Base-by-base conservation (phyloP, 2,113 vertebrate genomes). In the Serilophus lunatus region DNA sequence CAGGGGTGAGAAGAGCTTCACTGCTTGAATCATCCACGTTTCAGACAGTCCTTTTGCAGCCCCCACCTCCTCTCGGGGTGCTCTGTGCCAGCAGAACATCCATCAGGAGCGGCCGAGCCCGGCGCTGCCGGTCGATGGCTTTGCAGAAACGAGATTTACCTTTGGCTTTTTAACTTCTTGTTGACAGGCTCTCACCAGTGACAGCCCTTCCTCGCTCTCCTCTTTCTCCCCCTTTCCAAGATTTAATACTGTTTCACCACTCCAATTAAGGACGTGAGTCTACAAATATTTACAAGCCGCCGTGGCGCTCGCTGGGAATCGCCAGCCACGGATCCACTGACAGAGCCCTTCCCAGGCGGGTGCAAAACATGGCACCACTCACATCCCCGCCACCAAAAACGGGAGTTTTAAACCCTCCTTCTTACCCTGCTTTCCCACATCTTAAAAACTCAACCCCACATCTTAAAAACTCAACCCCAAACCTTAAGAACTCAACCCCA, bases 361-460 rank as follows among this genome's bases (percentile, higher is more conserved):
- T 29, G 59, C 25, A 69, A 87, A 68, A 59, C 19, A 5, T 1
- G 20, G 70, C 63, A 35, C 85, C 1, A 0, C 14, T 64, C n/a
- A 5, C 76, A 20, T 66, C 82, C 10, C 75, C 59, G 7, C 49
- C 61, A 23, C 0, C 0, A 5, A 35, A 84, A 86, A 71, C 1
- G n/a, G 44, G 10, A 26, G 9, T 5, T 88, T 87, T 3, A 63
- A 68, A 54, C 42, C 79, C 50, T 40, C 38, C 24, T 59, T 26
- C 66, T 63, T 54, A 35, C n/a, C 15, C 47, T 78, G 57, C 63
- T 93, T 53, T 66, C 60, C 65, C 59, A 47, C 75, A 56, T 22
- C 66, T 83, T 90, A 82, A 60, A 92, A 93, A 68, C 31, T 84
- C 75, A 54, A 33, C 20, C 47, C 65, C 59, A 91, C 92, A 72